Evolutionary conservation across 2,888 invertebrate genomes (phyloP), one percentile per base, ranked within the genome.

Genomic region (Ferdinandea cuprea): DNA sequence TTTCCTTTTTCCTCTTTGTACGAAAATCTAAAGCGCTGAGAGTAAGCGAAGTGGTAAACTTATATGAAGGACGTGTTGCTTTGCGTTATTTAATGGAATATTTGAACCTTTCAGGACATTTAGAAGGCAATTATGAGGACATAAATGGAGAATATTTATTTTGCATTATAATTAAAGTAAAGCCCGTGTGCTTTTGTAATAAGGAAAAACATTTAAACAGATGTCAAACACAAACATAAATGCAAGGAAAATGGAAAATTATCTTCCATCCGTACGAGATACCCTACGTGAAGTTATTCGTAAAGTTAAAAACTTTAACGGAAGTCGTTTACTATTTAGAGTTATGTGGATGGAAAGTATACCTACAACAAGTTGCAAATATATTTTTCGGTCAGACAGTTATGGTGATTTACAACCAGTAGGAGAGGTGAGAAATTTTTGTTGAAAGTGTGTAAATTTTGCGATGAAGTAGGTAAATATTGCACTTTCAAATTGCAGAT

Each of bases 41-140:
- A 19, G n/a, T 25, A 9, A 25, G 13, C 3, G 15, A 32, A 35
- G 17, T 11, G 15, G 17, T 9, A 17, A 15, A n/a, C n/a, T n/a
- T n/a, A n/a, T 13, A 13, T 15, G 13, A 17, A 15, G 21, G 32
- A 13, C 61, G 30, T 48, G 59, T 54, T 52, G 37, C 44, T 74
- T 21, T 30, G 48, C 37, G 58, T 35, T 48, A 50, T 56, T 65
- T 40, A 25, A 1, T 35, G 8, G 15, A 65, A 50, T 35, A 48
- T 21, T 8, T 63, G 50, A 66, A 46, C 44, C 40, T 52, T 65
- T 19, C 13, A 46, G 77, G 37, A 42, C 59, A 25, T 32, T 68
- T 54, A 40, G 59, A 73, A n/a, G n/a, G n/a, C 37, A 61, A 46
- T 68, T 46, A 61, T 40, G 73, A 59, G 52, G 66, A 40, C 48